Conservation (phyloP, 2,113 vertebrate species). For the Malurus cyaneus region DNA sequence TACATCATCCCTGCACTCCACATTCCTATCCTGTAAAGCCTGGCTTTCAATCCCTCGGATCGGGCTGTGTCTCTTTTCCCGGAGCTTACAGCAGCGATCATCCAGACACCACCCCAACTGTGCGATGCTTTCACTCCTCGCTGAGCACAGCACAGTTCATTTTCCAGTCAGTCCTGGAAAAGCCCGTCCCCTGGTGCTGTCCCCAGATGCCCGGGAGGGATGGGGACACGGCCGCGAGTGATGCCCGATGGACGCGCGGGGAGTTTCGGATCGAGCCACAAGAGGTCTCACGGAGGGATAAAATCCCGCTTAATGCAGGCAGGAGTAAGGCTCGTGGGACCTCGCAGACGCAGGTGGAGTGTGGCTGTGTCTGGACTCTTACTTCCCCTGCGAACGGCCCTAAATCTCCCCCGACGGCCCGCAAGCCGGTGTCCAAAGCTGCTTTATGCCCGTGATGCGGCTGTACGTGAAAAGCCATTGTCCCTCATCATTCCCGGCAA, state of each 20-base stretch:
- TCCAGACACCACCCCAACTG: not conserved
- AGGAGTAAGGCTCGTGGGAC: rapidly evolving
- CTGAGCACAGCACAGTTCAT: not conserved
- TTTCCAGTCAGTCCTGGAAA: not conserved
- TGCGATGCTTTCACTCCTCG: not conserved
- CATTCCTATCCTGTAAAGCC: not conserved
- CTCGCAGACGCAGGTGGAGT: rapidly evolving
- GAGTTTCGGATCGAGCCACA: slow-evolving; percentile 14
- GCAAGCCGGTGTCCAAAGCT: rapidly evolving
- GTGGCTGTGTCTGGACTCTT: not conserved
- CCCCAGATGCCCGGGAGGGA: not conserved
- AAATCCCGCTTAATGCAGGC: not conserved
- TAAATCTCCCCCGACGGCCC: not conserved
- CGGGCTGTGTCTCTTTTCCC: not conserved
- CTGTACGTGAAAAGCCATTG: not conserved
- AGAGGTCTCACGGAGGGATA: slow-evolving; percentile 8
- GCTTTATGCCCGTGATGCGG: not conserved
- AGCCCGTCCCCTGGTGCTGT: not conserved
- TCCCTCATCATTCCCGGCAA: not conserved
- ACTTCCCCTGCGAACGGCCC: not conserved
- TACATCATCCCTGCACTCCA: rapidly evolving
- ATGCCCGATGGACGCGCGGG: rapidly evolving
- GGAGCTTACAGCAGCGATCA: not conserved
- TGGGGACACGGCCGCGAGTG: rapidly evolving
- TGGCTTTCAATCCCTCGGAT: not conserved